Percentiles rank a stretch among this genome's conserved stretches.
Evolutionary conservation across 1,140 invertebrate species (phyloP).

Genomic region (Papilio machaon): DNA sequence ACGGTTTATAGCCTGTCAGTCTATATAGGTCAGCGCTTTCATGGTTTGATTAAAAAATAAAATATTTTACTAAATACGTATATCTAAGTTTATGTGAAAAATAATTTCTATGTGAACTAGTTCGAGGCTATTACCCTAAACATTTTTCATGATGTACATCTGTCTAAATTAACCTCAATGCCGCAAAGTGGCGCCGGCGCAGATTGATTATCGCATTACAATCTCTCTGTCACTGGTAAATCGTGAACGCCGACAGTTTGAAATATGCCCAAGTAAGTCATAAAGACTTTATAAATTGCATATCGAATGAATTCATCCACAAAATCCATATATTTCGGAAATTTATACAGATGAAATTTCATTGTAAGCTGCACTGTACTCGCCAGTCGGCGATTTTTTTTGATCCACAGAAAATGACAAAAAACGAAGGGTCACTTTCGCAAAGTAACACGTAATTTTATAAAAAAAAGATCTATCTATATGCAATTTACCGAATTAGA

Average conservation of each 20-base stretch:
- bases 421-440: not conserved
- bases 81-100: not conserved
- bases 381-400: not conserved
- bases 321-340: not conserved
- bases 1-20: too few species aligned
- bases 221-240: conserved; percentile 42
- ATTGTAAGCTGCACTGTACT: not conserved
- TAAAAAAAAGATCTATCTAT: not conserved
- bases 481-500: not conserved
- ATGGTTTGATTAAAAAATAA: too few species aligned
- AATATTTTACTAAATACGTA: too few species aligned
- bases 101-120: conserved; percentile 6
- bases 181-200: conserved; percentile 46
- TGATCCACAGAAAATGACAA: not conserved
- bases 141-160: conserved; percentile 48
- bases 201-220: conserved; percentile 54
- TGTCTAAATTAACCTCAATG: conserved; percentile 55
- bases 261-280: not conserved
- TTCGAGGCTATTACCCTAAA: conserved; percentile 38
- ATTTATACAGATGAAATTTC: not conserved
- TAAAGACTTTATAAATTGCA: not conserved
- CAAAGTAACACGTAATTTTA: not conserved
- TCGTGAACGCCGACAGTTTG: not conserved
- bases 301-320: not conserved
- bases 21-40: too few species aligned